A percentile compares a stretch with the other conserved stretches of the same genome.
Evolutionary conservation across 2,113 vertebrate genomes (phyloP).

Genomic region (Laticauda colubrina): DNA sequence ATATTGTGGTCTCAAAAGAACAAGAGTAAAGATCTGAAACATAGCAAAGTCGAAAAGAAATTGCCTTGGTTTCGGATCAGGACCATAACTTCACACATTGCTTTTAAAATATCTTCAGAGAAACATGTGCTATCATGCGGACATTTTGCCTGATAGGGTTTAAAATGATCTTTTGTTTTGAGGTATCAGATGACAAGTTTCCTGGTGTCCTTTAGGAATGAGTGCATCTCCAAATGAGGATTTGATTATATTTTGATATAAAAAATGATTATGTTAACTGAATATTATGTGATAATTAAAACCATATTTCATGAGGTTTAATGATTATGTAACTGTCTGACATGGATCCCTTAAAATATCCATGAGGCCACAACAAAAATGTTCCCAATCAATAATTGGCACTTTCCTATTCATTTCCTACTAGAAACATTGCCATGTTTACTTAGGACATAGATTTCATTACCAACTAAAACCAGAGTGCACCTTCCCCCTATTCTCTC

Average conservation of each 20-base stretch:
- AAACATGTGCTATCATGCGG: slow-evolving; percentile 5
- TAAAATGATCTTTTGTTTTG: slow-evolving; percentile 36
- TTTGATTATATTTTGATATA: slow-evolving; percentile 53
- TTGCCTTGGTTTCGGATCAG: background rate
- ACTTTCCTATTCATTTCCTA: slow-evolving; percentile 40
- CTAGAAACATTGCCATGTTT: slow-evolving; percentile 46
- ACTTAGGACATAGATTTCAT: background rate
- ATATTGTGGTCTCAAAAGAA: background rate
- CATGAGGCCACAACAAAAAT: slow-evolving; percentile 38
- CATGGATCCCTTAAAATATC: slow-evolving; percentile 6
- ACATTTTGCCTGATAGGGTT: slow-evolving; percentile 7
- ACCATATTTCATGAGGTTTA: slow-evolving; percentile 52
- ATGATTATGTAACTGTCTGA: slow-evolving; percentile 48
- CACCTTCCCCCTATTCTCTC: background rate
- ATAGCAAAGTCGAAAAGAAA: background rate
- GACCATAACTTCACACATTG: background rate
- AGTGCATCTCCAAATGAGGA: slow-evolving; percentile 48
- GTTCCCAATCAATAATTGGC: slow-evolving; percentile 56
- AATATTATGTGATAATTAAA: slow-evolving; percentile 50
- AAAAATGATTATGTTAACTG: slow-evolving; percentile 52
- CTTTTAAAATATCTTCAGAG: background rate
- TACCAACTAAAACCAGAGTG: background rate
- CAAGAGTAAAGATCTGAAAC: background rate
- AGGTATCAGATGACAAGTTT: slow-evolving; percentile 38
- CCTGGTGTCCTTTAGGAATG: slow-evolving; percentile 39